Conservation (phyloP, 2,797 vertebrate genomes). For the Pantherophis alleghaniensis region DNA sequence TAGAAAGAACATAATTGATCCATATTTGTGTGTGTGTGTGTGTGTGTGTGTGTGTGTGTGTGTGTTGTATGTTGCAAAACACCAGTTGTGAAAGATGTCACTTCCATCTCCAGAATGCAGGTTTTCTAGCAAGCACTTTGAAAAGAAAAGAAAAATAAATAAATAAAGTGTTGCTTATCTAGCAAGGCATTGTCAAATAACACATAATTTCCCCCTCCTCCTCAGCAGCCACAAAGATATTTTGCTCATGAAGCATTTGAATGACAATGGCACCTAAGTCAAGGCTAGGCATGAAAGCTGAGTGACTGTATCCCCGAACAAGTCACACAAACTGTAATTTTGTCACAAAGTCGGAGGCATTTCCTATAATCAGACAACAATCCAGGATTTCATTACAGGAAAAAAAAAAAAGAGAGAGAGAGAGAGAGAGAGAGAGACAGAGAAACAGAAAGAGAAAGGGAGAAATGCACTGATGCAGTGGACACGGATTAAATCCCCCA, state of each 20-base stretch:
- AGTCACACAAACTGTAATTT: conserved; percentile 46
- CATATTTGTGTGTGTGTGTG: neutral
- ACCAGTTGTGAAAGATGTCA: conserved; percentile 32
- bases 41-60: too few species aligned
- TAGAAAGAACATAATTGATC: conserved; percentile 40
- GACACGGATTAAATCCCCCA: conserved; percentile 53
- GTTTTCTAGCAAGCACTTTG: conserved; percentile 41
- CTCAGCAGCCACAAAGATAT: conserved; percentile 50
- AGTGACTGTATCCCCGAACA: neutral
- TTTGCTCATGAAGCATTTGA: conserved; percentile 62
- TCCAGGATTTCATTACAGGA: neutral
- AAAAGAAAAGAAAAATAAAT: neutral
- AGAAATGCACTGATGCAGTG: conserved; percentile 28
- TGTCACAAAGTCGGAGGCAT: neutral
- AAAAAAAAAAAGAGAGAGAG: too few species aligned
- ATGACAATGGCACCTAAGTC: conserved; percentile 57
- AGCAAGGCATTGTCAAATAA: conserved; percentile 39
- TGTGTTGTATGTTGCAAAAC: conserved; percentile 36
- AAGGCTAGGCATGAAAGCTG: conserved; percentile 53
- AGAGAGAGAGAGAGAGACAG: too few species aligned
- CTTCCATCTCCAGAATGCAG: conserved; percentile 40
- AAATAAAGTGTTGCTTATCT: conserved; percentile 41
- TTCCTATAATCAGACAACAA: conserved; percentile 40
- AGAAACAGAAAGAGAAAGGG: neutral
- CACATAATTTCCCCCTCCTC: conserved; percentile 39